Conservation (phyloP, 2,113 vertebrate species). For the Gobiocypris rarus region DNA sequence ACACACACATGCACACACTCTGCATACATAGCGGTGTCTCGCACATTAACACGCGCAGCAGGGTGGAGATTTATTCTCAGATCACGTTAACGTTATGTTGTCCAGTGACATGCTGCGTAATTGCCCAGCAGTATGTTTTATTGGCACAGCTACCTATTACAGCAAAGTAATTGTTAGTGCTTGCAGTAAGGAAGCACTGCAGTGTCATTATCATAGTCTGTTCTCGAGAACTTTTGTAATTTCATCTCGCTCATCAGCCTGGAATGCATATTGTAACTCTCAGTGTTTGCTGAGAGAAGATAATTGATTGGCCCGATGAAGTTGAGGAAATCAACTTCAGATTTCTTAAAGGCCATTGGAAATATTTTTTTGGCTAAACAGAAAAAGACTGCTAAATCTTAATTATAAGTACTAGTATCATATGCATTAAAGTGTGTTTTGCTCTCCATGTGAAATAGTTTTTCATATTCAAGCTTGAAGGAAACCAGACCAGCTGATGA, state of each 20-base stretch:
- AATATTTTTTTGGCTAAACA: not conserved
- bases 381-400: not conserved
- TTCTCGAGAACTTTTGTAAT: conserved; percentile 57
- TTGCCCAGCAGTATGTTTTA: conserved; percentile 34
- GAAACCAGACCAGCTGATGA: conserved; percentile 30
- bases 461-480: conserved; percentile 11
- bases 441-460: not conserved
- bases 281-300: not conserved
- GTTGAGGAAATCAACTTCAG: not conserved
- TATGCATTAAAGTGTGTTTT: not conserved
- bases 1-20: conserved; percentile 5
- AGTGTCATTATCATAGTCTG: not conserved
- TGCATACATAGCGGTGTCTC: conserved; percentile 8
- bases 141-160: conserved; percentile 39
- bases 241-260: conserved; percentile 30
- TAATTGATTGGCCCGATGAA: not conserved
- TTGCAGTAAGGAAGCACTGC: conserved; percentile 15
- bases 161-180: conserved; percentile 17
- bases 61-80: conserved; percentile 39
- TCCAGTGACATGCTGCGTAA: conserved; percentile 27
- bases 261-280: conserved; percentile 11
- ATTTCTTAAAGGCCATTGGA: not conserved
- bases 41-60: conserved; percentile 24
- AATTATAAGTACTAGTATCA: not conserved
- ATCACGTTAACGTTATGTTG: conserved; percentile 27